Percentiles rank a stretch among this genome's conserved stretches.
Evolutionary conservation across 2,113 vertebrate genomes (phyloP).

Genomic region (Tursiops truncatus): DNA sequence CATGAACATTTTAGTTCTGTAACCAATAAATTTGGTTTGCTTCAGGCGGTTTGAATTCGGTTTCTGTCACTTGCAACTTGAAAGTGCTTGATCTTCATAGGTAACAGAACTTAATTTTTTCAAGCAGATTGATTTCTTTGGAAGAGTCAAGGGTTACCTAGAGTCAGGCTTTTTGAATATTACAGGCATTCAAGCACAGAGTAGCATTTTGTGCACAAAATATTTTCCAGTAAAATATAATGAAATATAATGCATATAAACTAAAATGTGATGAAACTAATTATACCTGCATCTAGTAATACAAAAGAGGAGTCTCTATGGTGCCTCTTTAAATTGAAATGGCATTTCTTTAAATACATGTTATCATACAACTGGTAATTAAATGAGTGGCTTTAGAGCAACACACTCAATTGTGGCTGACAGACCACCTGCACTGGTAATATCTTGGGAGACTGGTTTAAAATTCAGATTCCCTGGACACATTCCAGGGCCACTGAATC

Average conservation of each 20-base stretch:
- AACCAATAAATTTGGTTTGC: neutral
- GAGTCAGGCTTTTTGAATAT: neutral
- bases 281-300: neutral
- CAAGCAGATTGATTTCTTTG: slow-evolving; percentile 6
- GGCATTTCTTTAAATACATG: neutral
- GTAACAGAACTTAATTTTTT: neutral
- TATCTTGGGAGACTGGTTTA: neutral
- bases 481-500: neutral
- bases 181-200: neutral
- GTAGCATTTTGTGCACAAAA: neutral
- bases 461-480: neutral
- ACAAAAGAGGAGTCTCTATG: neutral
- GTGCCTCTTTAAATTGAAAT: neutral
- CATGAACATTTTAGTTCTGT: neutral
- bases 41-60: neutral
- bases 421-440: neutral
- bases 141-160: neutral
- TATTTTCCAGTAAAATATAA: neutral
- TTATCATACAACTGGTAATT: neutral
- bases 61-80: slow-evolving; percentile 8
- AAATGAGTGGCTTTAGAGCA: neutral
- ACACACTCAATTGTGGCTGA: neutral
- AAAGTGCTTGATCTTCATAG: neutral
- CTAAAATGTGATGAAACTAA: neutral
- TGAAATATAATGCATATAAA: slow-evolving; percentile 2